Evolutionary conservation across 2,888 invertebrate genomes (phyloP), one percentile per base, ranked within the genome.

Genomic region (Drosophila merina): DNA sequence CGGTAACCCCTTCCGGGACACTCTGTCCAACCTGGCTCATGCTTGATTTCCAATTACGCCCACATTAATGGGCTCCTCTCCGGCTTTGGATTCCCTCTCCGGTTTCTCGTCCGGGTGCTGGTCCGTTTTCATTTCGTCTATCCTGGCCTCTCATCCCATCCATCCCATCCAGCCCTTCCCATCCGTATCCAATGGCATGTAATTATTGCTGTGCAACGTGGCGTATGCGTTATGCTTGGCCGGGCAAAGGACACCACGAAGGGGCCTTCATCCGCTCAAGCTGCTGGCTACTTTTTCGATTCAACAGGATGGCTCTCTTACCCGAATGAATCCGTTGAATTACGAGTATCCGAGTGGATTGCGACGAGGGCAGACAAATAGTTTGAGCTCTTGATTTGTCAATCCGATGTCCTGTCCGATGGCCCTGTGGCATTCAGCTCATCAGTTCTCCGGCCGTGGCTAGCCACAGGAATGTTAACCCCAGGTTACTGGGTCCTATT

Each of bases 161-260:
- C 31, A 33, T 49, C 44, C 28, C 36, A 36, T n/a, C 36, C 31
- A 31, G 47, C 40, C 28, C 36, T n/a, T n/a, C 36, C 50, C 71
- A 66, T 55, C 50, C 74, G 68, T 73, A 79, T 88, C 82, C 85
- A 80, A 88, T 84, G 87, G 85, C 87, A 88, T 86, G 88, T 88
- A 88, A 83, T 83, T 88, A 83, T 83, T 77, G 82, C 88, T 75
- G 88, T 87, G 85, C 88, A 88, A 84, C 79, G 82, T 88, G 66
- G 88, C 88, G 82, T 88, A 83, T 88, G 79, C 88, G 82, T 86
- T 81, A 83, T 88, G 88, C 88, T 84, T 84, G 74, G 71, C 40
- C 73, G 42, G 63, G 82, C 82, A 88, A 88, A 88, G 84, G 66
- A 83, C 63, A 40, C 68, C 40, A 38, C 10, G 38, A 38, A 38